phyloP scores from a whole-genome alignment of 1,140 invertebrate genomes.

The Cydia amplana region DNA sequence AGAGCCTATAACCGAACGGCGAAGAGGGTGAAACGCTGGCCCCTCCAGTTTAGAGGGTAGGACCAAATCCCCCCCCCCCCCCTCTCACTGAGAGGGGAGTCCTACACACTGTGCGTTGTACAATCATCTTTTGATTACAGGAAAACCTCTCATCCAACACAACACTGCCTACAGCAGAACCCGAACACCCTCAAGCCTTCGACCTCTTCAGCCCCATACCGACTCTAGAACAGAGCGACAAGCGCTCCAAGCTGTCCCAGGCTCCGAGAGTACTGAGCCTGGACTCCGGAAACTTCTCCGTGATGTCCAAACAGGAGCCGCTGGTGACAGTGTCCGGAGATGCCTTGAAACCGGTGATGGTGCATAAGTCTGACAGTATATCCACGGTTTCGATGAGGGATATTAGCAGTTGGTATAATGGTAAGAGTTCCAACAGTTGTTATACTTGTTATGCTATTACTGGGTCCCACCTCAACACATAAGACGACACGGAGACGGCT shows the following conservation, averaged over 20 bases:
- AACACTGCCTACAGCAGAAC: constrained; percentile 37
- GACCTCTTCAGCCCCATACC: constrained; percentile 80
- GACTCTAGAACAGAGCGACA: constrained; percentile 52
- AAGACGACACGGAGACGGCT: too few species aligned
- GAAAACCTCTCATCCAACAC: constrained; percentile 55
- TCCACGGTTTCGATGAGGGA: constrained; percentile 79
- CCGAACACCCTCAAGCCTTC: constrained; percentile 65
- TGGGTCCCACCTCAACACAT: too few species aligned
- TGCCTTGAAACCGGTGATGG: constrained; percentile 62
- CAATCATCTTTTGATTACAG: constrained; percentile 43
- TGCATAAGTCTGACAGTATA: constrained; percentile 70
- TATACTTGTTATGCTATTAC: too few species aligned
- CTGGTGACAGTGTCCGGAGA: constrained; percentile 66
- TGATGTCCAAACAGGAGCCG: constrained; percentile 59
- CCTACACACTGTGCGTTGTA: too few species aligned
- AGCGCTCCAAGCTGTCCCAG: constrained; percentile 59
- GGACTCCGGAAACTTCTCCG: constrained; percentile 74
- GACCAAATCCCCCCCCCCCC: too few species aligned
- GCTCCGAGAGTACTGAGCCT: constrained; percentile 65
- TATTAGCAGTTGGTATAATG: constrained; percentile 81
- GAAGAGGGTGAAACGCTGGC: too few species aligned
- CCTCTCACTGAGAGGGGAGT: too few species aligned
- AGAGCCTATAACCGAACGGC: too few species aligned
- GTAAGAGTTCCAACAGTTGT: constrained; percentile 51
- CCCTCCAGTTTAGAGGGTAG: too few species aligned